Evolutionary conservation across 64 coral and sea anemone species (phyloP), one percentile per base, ranked within the genome.

Genomic region (Montipora cactus): DNA sequence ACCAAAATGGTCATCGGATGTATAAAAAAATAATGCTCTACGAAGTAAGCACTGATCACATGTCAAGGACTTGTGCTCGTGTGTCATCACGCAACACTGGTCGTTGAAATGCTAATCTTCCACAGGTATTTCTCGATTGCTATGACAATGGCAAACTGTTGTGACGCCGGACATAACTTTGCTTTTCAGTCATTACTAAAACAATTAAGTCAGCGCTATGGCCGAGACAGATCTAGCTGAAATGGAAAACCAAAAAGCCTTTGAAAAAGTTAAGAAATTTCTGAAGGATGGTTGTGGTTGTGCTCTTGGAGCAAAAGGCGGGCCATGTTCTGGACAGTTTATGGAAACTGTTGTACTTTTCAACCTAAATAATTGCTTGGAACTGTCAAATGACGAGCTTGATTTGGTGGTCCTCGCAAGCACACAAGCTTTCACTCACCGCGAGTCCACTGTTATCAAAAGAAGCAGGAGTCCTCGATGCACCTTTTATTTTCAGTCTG

Each of bases 341-440:
- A 59, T 58, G 13, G 80, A 59, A 83, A 13, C 47, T 19, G 59
- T 44, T 61, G 16, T 74, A 25, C 71, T 74, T 64, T 59, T 44
- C 59, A 83, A 83, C 52, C 15, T 83, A 61, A 83, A 83, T 61
- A 83, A 83, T 18, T 83, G 80, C 57, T 20, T 44, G 50, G 80
- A 83, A 61, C 80, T 83, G 50, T 59, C 50, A 44, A 83, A 49
- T 62, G 57, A 13, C n/a, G 80, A 83, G 80, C 80, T 61, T 44
- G 80, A 83, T 83, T 83, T 83, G 16, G 80, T 83, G 59, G 49
- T 83, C 49, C 57, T 83, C 2, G 53, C 80, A 61, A 83, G 59
- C 59, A 55, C 64, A 59, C 80, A 83, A 53, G 71, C 71, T 25
- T 74, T 74, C 22, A 74, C 71, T 74, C 71, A 37, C 1, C 37